Conservation (phyloP, 1,140 invertebrate genomes). For the Sycophaga agraensis region DNA sequence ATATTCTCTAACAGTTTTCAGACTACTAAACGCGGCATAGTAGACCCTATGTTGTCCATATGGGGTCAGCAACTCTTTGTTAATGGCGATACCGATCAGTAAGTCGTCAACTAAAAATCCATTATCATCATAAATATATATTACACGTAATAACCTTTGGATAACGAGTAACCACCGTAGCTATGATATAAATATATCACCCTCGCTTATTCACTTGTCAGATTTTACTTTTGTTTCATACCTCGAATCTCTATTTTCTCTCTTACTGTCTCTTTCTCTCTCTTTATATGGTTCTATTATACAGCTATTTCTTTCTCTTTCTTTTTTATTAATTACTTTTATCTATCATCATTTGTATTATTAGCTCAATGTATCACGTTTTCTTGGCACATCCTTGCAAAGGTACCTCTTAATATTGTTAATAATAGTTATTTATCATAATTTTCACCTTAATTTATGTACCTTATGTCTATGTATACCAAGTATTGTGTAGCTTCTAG, state of each 20-base stretch:
- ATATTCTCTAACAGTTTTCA: constrained; percentile 78
- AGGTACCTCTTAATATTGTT: constrained; percentile 10
- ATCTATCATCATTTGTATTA: no score
- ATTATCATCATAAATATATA: constrained; percentile 37
- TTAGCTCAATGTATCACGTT: constrained; percentile 19
- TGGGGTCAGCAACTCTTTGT: constrained; percentile 96
- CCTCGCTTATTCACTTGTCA: constrained; percentile 16
- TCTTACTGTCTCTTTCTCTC: not conserved
- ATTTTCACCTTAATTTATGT: not conserved
- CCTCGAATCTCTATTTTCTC: not conserved
- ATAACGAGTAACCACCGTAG: constrained; percentile 20
- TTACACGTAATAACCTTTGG: constrained; percentile 31
- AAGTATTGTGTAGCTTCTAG: constrained; percentile 11
- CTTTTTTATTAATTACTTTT: not conserved
- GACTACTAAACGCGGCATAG: constrained; percentile 92
- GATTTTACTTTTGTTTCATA: constrained; percentile 8
- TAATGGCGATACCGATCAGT: constrained; percentile 93
- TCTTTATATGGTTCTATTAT: not conserved
- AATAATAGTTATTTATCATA: not conserved
- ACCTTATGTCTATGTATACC: no score
- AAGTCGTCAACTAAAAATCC: constrained; percentile 65
- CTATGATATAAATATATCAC: constrained; percentile 9
- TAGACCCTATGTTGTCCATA: constrained; percentile 95
- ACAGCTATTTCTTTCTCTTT: not conserved
- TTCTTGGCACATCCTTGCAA: constrained; percentile 31